Evolutionary conservation across 2,113 vertebrate species (phyloP).

Genomic region (Progne subis): DNA sequence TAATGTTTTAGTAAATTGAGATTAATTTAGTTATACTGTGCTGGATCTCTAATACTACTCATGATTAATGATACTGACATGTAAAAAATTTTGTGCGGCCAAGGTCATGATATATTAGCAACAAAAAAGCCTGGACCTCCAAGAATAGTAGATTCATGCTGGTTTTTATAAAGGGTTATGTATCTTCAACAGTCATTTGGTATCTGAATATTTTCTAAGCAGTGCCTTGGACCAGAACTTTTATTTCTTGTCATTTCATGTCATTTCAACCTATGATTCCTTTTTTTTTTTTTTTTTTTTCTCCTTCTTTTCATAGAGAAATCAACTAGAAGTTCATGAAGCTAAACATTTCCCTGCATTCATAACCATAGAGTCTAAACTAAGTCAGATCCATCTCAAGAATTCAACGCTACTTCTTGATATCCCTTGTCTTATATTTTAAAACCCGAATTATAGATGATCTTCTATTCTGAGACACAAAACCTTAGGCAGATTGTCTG

Average conservation of each 20-base stretch:
- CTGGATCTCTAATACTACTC: slow-evolving; percentile 54
- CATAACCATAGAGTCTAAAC: background rate
- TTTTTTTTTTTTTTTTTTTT: background rate
- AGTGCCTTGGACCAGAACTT: background rate
- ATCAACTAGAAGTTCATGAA: background rate
- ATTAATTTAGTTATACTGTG: slow-evolving; percentile 72
- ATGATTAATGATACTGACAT: slow-evolving; percentile 66
- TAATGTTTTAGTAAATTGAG: slow-evolving; percentile 73
- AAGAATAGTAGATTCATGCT: background rate
- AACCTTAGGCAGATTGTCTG: background rate
- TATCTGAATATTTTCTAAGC: background rate
- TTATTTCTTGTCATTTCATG: background rate
- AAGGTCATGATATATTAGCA: slow-evolving; percentile 51
- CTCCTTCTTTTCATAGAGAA: background rate
- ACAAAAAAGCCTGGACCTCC: background rate
- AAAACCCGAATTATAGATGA: background rate
- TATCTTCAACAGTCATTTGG: background rate
- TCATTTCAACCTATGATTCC: background rate
- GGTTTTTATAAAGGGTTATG: background rate
- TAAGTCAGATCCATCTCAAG: background rate
- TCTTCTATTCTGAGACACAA: background rate
- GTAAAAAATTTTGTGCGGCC: slow-evolving; percentile 13
- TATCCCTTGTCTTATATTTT: background rate
- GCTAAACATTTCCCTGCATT: background rate
- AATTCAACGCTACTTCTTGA: background rate